A percentile compares a stretch with the other conserved stretches of the same genome.
Evolutionary conservation across 2,113 vertebrate genomes (phyloP).

Genomic region (Chlamydotis undulata): DNA sequence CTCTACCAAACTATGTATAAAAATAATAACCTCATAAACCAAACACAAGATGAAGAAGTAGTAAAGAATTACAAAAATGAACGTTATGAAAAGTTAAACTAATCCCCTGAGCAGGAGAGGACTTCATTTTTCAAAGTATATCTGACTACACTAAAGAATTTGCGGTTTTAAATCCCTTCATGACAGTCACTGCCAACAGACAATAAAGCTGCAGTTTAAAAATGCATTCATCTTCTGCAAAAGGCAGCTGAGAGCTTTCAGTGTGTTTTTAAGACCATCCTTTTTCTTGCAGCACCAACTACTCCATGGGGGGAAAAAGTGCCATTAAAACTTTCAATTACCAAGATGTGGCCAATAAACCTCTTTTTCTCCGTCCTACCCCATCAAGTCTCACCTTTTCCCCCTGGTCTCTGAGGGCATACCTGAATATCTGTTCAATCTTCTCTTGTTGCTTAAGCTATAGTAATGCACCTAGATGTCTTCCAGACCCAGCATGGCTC

Average conservation of each 20-base stretch:
- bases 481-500: background rate
- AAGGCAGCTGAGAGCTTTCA: conserved; percentile 33
- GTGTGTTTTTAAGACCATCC: background rate
- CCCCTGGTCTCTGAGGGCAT: background rate
- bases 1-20: conserved; percentile 9
- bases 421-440: background rate
- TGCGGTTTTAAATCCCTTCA: conserved; percentile 49
- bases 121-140: conserved; percentile 27
- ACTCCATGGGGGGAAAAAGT: background rate
- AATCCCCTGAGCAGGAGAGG: conserved; percentile 34
- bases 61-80: conserved; percentile 66
- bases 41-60: conserved; percentile 44
- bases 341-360: background rate
- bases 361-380: background rate
- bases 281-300: conserved; percentile 9
- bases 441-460: background rate
- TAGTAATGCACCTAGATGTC: background rate
- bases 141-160: background rate
- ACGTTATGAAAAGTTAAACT: conserved; percentile 50
- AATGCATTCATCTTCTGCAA: conserved; percentile 38
- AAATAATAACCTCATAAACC: conserved; percentile 62
- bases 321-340: background rate
- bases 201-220: conserved; percentile 55
- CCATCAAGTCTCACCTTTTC: background rate
- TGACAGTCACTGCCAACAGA: conserved; percentile 42